Evolutionary conservation across 2,797 vertebrate species (phyloP).

Genomic region (Hipposideros larvatus): DNA sequence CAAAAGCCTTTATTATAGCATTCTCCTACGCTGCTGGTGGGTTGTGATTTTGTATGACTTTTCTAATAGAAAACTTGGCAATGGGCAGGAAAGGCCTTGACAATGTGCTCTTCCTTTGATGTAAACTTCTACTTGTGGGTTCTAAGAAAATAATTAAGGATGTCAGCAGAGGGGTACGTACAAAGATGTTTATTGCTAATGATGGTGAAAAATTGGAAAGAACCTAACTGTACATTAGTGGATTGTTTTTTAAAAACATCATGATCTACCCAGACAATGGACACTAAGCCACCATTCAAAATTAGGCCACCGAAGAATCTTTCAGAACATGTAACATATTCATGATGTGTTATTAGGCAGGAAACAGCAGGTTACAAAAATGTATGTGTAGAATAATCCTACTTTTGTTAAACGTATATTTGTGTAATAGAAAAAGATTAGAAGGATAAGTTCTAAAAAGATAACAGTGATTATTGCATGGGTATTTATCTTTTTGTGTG

Average conservation of each 20-base stretch:
- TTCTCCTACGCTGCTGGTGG: neutral
- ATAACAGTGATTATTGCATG: neutral
- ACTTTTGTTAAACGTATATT: neutral
- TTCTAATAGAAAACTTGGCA: slow-evolving; percentile 49
- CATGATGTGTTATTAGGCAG: neutral
- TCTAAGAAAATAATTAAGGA: slow-evolving; percentile 42
- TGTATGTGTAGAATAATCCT: neutral
- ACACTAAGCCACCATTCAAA: neutral
- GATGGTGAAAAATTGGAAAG: neutral
- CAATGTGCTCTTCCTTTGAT: neutral
- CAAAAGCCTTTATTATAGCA: slow-evolving; percentile 49
- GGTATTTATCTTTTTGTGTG: neutral
- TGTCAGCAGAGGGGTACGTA: neutral
- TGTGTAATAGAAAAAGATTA: neutral
- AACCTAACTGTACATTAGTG: neutral
- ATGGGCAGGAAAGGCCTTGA: neutral
- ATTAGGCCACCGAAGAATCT: neutral
- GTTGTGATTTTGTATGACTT: neutral
- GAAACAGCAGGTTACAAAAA: slow-evolving; percentile 28
- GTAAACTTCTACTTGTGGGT: neutral
- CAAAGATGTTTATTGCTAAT: neutral
- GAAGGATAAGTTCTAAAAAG: neutral
- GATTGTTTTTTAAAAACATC: neutral
- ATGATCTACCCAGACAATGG: neutral
- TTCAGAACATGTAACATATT: neutral